Conservation (phyloP, 2,113 vertebrate species). For the Lasiurus cinereus region DNA sequence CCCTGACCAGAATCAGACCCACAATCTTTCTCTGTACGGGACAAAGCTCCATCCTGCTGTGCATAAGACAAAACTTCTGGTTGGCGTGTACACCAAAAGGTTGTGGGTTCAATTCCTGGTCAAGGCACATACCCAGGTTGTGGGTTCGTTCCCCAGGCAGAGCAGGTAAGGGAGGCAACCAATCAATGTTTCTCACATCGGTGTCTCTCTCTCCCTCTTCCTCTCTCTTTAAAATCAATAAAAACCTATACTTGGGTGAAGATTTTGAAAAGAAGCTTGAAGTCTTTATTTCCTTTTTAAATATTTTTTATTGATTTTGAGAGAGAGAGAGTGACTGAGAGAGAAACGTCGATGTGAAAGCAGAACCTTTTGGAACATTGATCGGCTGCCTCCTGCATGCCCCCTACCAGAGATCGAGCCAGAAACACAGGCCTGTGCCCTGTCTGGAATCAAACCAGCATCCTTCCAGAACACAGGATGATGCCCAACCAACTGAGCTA, state of each 20-base stretch:
- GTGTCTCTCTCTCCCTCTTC: no score
- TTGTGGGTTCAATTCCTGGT: not conserved
- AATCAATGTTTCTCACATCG: no score
- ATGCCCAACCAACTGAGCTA: not conserved
- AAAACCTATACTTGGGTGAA: not conserved
- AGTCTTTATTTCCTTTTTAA: not conserved
- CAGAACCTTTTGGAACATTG: no score
- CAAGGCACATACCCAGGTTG: not conserved
- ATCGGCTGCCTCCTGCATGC: no score
- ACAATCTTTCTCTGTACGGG: not conserved
- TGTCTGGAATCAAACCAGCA: not conserved
- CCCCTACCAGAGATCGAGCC: not conserved
- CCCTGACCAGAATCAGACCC: not conserved
- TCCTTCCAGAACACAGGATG: not conserved
- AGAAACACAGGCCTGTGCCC: not conserved
- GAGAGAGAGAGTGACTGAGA: no score
- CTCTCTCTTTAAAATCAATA: not conserved
- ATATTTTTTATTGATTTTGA: not conserved
- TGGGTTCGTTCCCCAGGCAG: not conserved
- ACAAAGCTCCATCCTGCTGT: not conserved
- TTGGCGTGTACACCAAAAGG: not conserved
- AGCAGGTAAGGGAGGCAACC: no score
- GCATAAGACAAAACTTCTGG: not conserved
- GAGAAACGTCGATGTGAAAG: no score
- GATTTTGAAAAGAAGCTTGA: not conserved